Evolutionary conservation across 2,797 vertebrate genomes (phyloP), one percentile per base, ranked within the genome.

Genomic region (Enteromius radiatus): DNA sequence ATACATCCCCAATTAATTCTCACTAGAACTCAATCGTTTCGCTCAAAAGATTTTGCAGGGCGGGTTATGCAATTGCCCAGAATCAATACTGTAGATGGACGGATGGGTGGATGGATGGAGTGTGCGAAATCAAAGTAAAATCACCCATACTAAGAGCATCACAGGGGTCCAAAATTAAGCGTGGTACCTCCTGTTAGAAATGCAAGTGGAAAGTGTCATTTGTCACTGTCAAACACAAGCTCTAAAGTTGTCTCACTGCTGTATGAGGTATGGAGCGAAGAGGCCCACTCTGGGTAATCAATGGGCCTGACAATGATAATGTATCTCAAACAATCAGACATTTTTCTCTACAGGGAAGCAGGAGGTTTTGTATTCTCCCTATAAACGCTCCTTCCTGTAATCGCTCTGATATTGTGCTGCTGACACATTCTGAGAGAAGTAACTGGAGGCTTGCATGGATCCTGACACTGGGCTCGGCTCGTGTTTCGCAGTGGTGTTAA

Each of bases 1-100:
- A 88, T 86, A 86, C 63, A 81, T 49, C 61, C 61, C 88, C 87
- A 81, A 77, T 54, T 77, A 28, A 71, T 88, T 69, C 45, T 81
- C 81, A 68, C 38, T 74, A 70, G 67, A 87, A 84, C 86, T 56
- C 84, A 86, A 89, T 84, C 31, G 31, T 47, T 56, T 56, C 21
- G n/a, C 52, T 64, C 31, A 26, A 73, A 82, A 54, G 59, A 68
- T 74, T 43, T 49, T 15, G 68, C 68, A 77, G 47, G 75, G 78
- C 76, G 73, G 56, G 12, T 63, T 71, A 54, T 52, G 38, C 47
- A 64, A 76, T 38, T 38, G 80, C 67, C 38, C 26, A 49, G 49
- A 74, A 84, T 88, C 83, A 52, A 86, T 86, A 41, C 9, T 19
- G 5, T 26, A 52, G 49, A 52, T n/a, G 52, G 33, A 36, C 33